Evolutionary conservation across 2,113 vertebrate species (phyloP).

Genomic region (Pyxicephalus adspersus): DNA sequence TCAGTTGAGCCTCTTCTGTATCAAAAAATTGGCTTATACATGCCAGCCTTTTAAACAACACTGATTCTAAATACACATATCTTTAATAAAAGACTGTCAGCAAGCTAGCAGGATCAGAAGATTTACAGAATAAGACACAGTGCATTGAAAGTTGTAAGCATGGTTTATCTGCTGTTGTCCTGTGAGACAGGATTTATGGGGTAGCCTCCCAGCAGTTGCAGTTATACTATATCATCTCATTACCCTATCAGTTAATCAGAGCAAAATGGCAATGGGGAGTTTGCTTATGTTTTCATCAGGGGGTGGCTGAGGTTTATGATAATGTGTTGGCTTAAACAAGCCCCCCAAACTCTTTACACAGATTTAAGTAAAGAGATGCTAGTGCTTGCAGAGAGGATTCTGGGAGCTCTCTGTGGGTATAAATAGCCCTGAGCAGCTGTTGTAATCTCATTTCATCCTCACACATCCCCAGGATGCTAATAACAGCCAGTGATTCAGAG

Average conservation of each 20-base stretch:
- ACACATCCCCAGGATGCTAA: conserved; percentile 50
- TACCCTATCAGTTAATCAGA: conserved; percentile 11
- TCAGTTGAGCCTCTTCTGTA: too few species aligned
- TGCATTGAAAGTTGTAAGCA: not conserved
- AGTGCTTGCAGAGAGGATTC: conserved; percentile 41
- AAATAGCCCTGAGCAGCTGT: conserved; percentile 42
- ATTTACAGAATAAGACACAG: not conserved
- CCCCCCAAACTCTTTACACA: not conserved
- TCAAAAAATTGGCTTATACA: too few species aligned
- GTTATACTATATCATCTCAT: conserved; percentile 1
- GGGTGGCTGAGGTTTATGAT: not conserved
- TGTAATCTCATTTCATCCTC: conserved; percentile 52
- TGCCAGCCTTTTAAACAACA: too few species aligned
- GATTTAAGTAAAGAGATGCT: not conserved
- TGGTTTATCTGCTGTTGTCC: not conserved
- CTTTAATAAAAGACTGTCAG: conserved; percentile 1
- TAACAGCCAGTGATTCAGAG: conserved; percentile 49
- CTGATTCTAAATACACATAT: not conserved
- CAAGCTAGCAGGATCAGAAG: not conserved
- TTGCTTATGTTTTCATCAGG: not conserved
- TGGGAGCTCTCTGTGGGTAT: conserved; percentile 34
- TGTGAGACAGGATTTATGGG: not conserved
- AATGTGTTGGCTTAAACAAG: conserved; percentile 2
- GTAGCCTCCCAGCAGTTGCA: not conserved
- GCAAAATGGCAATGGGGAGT: conserved; percentile 8